A percentile compares a stretch with the other conserved stretches of the same genome.
These are phyloP conservation scores for Tetrax tetrax DNA, from an alignment of 2,113 vertebrate genomes.

Conservation along the genomic window DNA sequence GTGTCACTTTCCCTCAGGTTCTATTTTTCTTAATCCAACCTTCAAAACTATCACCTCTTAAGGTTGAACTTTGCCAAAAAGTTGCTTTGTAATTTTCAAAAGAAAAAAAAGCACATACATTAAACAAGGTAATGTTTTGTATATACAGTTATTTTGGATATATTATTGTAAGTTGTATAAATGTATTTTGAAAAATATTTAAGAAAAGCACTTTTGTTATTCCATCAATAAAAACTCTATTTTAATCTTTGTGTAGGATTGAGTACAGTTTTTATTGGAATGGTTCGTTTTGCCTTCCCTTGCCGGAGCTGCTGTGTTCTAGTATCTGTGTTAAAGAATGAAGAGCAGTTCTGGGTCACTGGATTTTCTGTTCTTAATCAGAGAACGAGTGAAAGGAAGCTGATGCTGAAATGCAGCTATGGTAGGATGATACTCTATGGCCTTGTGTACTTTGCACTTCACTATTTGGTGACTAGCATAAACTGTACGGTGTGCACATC, in stretches of 20 bases:
- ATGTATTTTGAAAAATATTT: conserved; percentile 93
- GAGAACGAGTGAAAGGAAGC: background rate
- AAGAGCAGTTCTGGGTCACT: background rate
- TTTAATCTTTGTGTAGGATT: conserved; percentile 86
- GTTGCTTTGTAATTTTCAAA: conserved; percentile 80
- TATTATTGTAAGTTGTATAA: conserved; percentile 98
- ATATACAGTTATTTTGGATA: conserved; percentile 97
- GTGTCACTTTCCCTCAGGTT: conserved; percentile 83
- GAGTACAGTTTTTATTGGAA: conserved; percentile 56
- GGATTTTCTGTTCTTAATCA: background rate
- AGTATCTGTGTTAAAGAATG: background rate
- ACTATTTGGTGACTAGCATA: background rate
- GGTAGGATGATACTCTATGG: background rate
- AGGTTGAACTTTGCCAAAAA: conserved; percentile 83
- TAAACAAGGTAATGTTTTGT: conserved; percentile 84
- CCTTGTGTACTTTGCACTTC: background rate
- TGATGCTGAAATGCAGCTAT: background rate
- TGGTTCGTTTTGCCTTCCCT: background rate
- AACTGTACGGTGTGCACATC: background rate
- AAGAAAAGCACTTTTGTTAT: conserved; percentile 95
- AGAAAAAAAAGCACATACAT: conserved; percentile 79
- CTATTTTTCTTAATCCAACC: conserved; percentile 79
- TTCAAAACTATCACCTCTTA: conserved; percentile 78
- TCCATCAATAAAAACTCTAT: conserved; percentile 96
- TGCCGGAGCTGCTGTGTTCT: background rate